Base-by-base conservation (phyloP, 2,888 invertebrate genomes). In the Teleiodes luculella region DNA sequence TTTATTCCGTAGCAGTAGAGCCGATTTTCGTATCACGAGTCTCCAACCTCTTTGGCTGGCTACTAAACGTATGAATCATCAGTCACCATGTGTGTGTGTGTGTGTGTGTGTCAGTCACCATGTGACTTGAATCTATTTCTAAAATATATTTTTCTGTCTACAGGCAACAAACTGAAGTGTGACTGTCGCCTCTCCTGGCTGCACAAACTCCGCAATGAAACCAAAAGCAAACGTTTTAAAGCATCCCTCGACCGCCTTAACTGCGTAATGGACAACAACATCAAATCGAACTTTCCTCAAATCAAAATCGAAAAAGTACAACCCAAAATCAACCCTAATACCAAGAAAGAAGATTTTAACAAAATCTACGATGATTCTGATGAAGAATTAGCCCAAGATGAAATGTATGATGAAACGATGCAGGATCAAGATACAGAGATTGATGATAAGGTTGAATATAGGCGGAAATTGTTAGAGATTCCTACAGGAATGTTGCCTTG, bases 111-210 rank as follows among this genome's bases (percentile, higher is more conserved):
- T n/a, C n/a, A n/a, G n/a, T n/a, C n/a, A n/a, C n/a, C n/a, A n/a
- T n/a, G n/a, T n/a, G n/a, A n/a, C n/a, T n/a, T n/a, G n/a, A n/a
- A n/a, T n/a, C n/a, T n/a, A n/a, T n/a, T n/a, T 16, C 35, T 16
- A 50, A 52, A 14, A 31, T 2, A 36, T n/a, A 11, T 33, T 58
- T 61, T 59, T 68, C 71, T 76, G 68, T 73, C 80, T 79, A 51
- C 93, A 96, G 96, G 94, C 70, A 96, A 96, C 86, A 93, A 92
- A 69, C 91, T 96, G 74, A 91, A 92, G 62, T 96, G 96, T 80
- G 95, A 96, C 84, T 96, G 96, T 76, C 94, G 95, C 16, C 90
- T 96, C 52, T 91, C 92, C 51, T 96, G 96, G 96, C 91, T 96
- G 66, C 93, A 94, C 80, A 92, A 91, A 63, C 86, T 96, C 50